A percentile compares a stretch with the other conserved stretches of the same genome.
phyloP scores from a whole-genome alignment of 2,797 vertebrate genomes.

The Gastrophryne carolinensis region DNA sequence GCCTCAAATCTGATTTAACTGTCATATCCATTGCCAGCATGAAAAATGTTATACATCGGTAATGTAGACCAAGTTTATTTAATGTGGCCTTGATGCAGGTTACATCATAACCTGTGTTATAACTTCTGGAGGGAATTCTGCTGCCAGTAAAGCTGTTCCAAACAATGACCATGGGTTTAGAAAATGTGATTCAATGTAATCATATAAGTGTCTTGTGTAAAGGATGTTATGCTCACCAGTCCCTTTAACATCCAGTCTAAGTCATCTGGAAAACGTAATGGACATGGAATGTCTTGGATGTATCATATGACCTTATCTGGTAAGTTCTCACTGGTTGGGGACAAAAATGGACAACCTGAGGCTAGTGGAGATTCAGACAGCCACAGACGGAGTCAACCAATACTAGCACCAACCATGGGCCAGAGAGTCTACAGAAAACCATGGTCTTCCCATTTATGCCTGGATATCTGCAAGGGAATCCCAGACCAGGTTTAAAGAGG shows the following conservation, averaged over 20 bases:
- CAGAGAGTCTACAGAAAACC: too few species aligned
- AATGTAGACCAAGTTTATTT: constrained; percentile 43
- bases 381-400: too few species aligned
- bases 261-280: too few species aligned
- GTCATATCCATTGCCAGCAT: constrained; percentile 34
- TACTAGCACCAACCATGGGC: too few species aligned
- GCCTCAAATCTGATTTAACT: constrained; percentile 42
- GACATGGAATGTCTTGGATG: too few species aligned
- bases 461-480: too few species aligned
- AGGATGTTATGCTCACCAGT: background rate
- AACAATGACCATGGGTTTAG: background rate
- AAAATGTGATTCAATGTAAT: background rate
- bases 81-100: constrained; percentile 22
- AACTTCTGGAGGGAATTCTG: constrained; percentile 12
- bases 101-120: constrained; percentile 16
- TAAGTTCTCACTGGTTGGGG: too few species aligned
- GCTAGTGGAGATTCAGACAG: too few species aligned
- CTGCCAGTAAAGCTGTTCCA: background rate
- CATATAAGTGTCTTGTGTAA: background rate
- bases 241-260: background rate
- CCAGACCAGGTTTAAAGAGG: too few species aligned
- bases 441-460: too few species aligned
- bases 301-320: too few species aligned
- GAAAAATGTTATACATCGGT: constrained; percentile 34
- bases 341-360: too few species aligned